Percentiles rank a stretch among this genome's conserved stretches.
phyloP scores from a whole-genome alignment of 64 coral and sea anemone species.

The Montipora cactus region DNA sequence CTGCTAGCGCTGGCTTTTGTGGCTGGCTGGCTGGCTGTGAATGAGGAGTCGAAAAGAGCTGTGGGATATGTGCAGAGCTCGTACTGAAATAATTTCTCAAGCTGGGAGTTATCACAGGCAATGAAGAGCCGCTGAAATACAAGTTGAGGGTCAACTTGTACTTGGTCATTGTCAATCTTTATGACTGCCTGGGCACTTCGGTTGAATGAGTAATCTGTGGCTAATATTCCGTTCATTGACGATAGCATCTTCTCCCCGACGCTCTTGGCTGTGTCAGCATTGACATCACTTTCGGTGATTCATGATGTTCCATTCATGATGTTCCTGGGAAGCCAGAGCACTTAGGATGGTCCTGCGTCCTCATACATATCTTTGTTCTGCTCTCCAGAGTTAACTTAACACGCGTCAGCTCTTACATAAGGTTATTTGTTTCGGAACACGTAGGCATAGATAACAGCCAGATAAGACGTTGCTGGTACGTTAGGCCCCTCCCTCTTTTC shows the following conservation, averaged over 20 bases:
- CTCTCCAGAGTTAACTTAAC: constrained; percentile 29
- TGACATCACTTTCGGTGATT: constrained; percentile 46
- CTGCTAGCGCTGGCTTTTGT: no score
- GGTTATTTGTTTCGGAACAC: constrained; percentile 45
- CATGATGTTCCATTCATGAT: constrained; percentile 69
- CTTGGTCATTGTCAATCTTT: constrained; percentile 18
- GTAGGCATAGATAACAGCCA: constrained; percentile 71
- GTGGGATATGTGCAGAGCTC: no score
- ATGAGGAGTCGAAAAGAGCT: no score
- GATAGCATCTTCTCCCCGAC: constrained; percentile 47
- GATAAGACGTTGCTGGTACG: constrained; percentile 44
- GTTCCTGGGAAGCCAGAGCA: background rate
- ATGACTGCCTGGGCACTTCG: constrained; percentile 45
- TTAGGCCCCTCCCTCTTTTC: constrained; percentile 40
- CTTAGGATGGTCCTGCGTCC: background rate
- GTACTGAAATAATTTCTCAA: no score
- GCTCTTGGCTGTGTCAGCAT: constrained; percentile 45
- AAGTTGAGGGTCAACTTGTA: constrained; percentile 72
- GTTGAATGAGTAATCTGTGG: constrained; percentile 48
- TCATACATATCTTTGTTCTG: constrained; percentile 46
- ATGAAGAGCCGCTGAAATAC: constrained; percentile 68
- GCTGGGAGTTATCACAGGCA: background rate
- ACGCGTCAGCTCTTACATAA: constrained; percentile 34
- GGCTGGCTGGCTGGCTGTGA: no score
- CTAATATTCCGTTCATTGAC: background rate